A percentile compares a stretch with the other conserved stretches of the same genome.
phyloP scores from a whole-genome alignment of 2,797 vertebrate genomes.

The Ambastaia sidthimunki region DNA sequence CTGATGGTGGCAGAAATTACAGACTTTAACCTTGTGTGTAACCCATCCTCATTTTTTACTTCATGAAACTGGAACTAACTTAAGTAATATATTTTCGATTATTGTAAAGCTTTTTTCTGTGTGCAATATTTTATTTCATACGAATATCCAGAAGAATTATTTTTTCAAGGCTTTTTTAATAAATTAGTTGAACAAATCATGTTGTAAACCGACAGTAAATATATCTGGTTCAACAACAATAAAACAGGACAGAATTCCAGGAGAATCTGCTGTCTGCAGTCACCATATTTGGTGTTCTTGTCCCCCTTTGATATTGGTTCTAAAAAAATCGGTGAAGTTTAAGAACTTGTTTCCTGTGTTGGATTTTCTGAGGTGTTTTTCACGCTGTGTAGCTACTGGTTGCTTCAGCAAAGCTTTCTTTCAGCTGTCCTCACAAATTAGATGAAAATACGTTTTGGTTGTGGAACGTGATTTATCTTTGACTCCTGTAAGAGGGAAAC shows the following conservation, averaged over 20 bases:
- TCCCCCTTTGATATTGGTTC: slow-evolving; percentile 25
- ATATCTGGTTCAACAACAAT: neutral
- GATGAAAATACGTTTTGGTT: slow-evolving; percentile 32
- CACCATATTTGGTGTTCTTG: slow-evolving; percentile 4
- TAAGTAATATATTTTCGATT: neutral
- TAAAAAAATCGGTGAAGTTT: slow-evolving; percentile 37
- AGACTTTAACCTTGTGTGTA: neutral
- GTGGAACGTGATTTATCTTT: slow-evolving; percentile 2
- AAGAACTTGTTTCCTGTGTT: slow-evolving; percentile 28
- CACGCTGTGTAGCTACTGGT: slow-evolving; percentile 13
- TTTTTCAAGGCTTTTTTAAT: neutral
- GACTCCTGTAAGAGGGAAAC: slow-evolving; percentile 7
- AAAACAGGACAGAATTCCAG: neutral
- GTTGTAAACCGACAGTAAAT: too few species aligned
- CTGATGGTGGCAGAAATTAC: neutral
- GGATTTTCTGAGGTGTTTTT: slow-evolving; percentile 27
- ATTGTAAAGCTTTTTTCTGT: neutral
- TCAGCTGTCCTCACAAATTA: slow-evolving; percentile 36
- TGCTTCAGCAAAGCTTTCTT: slow-evolving; percentile 32
- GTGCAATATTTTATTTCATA: neutral
- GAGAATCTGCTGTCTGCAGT: slow-evolving; percentile 13
- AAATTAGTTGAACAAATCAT: too few species aligned
- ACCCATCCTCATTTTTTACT: neutral
- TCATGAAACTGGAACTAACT: neutral
- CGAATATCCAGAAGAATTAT: neutral